Evolutionary conservation across 2,797 vertebrate species (phyloP).

Genomic region (Sebastolobus alascanus): DNA sequence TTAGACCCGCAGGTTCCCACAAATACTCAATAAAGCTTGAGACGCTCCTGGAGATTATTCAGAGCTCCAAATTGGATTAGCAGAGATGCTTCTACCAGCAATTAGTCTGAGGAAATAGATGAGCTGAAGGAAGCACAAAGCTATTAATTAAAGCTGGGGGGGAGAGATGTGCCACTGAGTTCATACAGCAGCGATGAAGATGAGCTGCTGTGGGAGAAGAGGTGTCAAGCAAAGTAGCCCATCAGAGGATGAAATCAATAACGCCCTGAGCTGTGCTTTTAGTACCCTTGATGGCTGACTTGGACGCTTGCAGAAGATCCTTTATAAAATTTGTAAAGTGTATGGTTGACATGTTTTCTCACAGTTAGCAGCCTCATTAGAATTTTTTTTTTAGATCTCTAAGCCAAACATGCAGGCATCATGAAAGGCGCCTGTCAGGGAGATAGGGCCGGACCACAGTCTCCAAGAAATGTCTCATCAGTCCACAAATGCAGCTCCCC

Average conservation of each 20-base stretch:
- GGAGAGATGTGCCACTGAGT: conserved; percentile 32
- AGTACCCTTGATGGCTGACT: conserved; percentile 43
- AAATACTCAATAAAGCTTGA: conserved; percentile 54
- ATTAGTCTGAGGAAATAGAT: conserved; percentile 70
- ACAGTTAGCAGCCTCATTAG: conserved; percentile 39
- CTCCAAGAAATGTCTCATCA: conserved; percentile 38
- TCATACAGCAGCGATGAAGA: conserved; percentile 56
- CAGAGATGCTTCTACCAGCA: conserved; percentile 64
- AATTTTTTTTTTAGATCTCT: conserved; percentile 41
- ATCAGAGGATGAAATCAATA: conserved; percentile 58
- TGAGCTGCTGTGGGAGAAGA: conserved; percentile 49
- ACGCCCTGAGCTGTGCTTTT: conserved; percentile 46
- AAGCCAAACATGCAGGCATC: conserved; percentile 3
- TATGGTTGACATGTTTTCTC: conserved; percentile 33
- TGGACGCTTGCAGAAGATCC: neutral
- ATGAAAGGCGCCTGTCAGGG: conserved; percentile 33
- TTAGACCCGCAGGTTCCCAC: conserved; percentile 53
- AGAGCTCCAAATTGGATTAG: conserved; percentile 77
- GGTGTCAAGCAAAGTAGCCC: conserved; percentile 62
- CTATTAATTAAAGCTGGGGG: conserved; percentile 69
- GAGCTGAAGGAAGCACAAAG: conserved; percentile 68
- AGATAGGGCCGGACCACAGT: neutral
- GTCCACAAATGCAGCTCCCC: conserved; percentile 19
- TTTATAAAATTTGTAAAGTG: conserved; percentile 44
- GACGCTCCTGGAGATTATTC: conserved; percentile 68